A percentile compares a stretch with the other conserved stretches of the same genome.
Conservation (phyloP, 2,888 invertebrate genomes). For the Cerastis rubricosa region DNA sequence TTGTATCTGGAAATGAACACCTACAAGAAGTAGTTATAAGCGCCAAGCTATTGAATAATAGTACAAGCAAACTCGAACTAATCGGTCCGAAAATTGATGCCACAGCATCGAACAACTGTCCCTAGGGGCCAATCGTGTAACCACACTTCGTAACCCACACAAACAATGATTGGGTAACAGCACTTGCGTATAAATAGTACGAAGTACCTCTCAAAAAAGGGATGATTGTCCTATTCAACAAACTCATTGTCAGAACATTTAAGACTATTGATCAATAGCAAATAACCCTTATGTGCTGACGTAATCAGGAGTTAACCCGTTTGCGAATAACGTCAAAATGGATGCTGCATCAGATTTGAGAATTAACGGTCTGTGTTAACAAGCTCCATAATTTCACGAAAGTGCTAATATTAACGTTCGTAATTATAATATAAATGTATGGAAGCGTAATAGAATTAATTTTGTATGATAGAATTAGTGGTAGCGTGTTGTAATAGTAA, state of each 20-base stretch:
- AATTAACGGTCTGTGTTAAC: conserved; percentile 56
- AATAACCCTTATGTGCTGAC: conserved; percentile 63
- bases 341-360: conserved; percentile 51
- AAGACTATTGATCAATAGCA: conserved; percentile 65
- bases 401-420: conserved; percentile 59
- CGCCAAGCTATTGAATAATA: not conserved
- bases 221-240: not conserved
- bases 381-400: conserved; percentile 54
- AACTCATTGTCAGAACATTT: conserved; percentile 45
- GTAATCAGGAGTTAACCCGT: conserved; percentile 52
- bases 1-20: not conserved
- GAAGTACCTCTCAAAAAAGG: conserved; percentile 4
- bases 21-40: not conserved
- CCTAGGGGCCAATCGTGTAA: not conserved
- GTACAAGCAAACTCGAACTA: not conserved
- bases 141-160: not conserved
- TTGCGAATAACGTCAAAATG: conserved; percentile 57
- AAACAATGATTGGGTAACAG: conserved; percentile 24
- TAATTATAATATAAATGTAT: conserved; percentile 53
- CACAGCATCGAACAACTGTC: not conserved
- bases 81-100: not conserved
- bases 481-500: conserved; percentile 13
- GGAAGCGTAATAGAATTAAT: conserved; percentile 53
- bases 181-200: not conserved
- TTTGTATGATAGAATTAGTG: conserved; percentile 53